Percentiles rank a stretch among this genome's conserved stretches.
Conservation (phyloP, 2,113 vertebrate species). For the Spheniscus mendiculus region DNA sequence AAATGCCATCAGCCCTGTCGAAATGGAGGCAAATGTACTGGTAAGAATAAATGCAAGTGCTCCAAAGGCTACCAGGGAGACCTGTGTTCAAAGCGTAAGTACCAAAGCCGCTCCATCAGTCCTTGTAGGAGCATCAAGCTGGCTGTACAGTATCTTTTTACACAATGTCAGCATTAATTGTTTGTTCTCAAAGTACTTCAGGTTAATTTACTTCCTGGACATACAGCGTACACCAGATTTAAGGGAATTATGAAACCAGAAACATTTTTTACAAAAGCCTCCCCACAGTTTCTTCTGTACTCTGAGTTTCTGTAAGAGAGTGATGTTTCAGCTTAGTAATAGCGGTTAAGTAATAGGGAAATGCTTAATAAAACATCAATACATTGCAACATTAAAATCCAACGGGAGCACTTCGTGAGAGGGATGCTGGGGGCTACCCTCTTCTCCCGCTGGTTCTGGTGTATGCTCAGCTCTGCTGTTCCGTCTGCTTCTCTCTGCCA, state of each 20-base stretch:
- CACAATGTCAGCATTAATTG: neutral
- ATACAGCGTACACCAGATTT: neutral
- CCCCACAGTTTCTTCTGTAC: neutral
- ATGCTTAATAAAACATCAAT: neutral
- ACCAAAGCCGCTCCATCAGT: neutral
- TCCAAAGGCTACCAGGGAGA: constrained; percentile 90
- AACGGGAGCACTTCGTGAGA: neutral
- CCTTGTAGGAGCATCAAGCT: neutral
- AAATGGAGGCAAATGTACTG: constrained; percentile 89
- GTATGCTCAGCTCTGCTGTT: neutral
- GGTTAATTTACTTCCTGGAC: neutral
- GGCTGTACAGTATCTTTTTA: neutral
- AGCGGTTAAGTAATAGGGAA: neutral
- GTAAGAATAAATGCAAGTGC: constrained; percentile 91
- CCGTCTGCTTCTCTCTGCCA: neutral
- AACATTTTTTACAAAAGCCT: neutral
- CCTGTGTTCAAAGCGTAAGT: constrained; percentile 88
- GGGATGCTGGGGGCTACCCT: neutral
- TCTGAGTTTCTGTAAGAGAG: neutral
- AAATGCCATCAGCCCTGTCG: constrained; percentile 86
- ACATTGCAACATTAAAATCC: neutral
- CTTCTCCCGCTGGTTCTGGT: neutral
- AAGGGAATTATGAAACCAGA: neutral
- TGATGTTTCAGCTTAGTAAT: neutral
- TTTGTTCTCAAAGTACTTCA: neutral